Evolutionary conservation across 1,140 invertebrate genomes (phyloP).

Genomic region (Odontomachus brunneus): DNA sequence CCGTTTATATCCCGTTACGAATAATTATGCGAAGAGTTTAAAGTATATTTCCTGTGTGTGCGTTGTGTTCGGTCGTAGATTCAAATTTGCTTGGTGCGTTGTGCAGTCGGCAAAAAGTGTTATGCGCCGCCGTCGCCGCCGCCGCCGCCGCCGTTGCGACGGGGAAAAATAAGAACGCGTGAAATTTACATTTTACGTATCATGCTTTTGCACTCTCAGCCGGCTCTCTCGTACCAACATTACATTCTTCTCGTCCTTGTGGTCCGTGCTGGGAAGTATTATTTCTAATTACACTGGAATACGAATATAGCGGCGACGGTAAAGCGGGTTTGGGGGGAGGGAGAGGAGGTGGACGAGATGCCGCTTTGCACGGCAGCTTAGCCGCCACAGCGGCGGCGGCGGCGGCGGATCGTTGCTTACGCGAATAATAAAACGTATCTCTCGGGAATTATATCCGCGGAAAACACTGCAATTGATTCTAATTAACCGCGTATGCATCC

Average conservation of each 20-base stretch:
- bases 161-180: conserved; percentile 56
- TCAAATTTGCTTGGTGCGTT: conserved; percentile 52
- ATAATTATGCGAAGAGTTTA: conserved; percentile 56
- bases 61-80: conserved; percentile 35
- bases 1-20: conserved; percentile 57
- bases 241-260: conserved; percentile 42
- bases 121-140: conserved; percentile 9
- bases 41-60: conserved; percentile 27
- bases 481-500: conserved; percentile 28
- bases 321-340: no score
- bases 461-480: conserved; percentile 42
- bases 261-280: conserved; percentile 60
- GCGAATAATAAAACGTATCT: conserved; percentile 43
- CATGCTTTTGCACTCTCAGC: conserved; percentile 46
- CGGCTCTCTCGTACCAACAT: background rate
- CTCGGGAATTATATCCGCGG: conserved; percentile 32
- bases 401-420: conserved; percentile 41
- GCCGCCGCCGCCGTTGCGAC: conserved; percentile 15
- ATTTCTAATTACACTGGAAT: conserved; percentile 67
- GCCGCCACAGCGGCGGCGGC: no score
- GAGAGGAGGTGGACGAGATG: background rate
- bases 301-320: conserved; percentile 45
- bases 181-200: conserved; percentile 59
- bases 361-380: conserved; percentile 47
- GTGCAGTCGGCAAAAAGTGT: conserved; percentile 54